Conservation (phyloP, 2,113 vertebrate genomes). For the Myotis yumanensis region DNA sequence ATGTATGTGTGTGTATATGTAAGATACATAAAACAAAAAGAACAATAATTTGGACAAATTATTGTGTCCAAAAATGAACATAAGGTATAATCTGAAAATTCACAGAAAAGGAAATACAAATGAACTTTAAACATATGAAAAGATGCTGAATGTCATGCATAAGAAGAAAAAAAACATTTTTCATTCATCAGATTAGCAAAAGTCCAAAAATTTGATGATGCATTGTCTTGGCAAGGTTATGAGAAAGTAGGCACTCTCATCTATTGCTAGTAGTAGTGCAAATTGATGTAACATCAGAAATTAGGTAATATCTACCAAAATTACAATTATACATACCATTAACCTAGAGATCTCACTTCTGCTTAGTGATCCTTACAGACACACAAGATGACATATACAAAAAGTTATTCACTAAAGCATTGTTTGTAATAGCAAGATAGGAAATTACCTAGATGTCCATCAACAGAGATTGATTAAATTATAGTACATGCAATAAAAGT, state of each 20-base stretch:
- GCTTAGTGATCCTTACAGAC: neutral
- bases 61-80: constrained; percentile 15
- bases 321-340: neutral
- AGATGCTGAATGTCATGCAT: neutral
- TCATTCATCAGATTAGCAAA: constrained; percentile 21
- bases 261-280: neutral
- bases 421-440: neutral
- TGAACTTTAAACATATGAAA: neutral
- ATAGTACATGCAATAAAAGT: neutral
- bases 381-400: neutral
- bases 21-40: neutral
- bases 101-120: constrained; percentile 23
- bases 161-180: neutral
- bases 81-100: neutral
- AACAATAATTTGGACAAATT: neutral
- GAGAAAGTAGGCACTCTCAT: neutral
- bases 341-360: neutral
- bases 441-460: neutral
- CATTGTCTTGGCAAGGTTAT: neutral
- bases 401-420: neutral
- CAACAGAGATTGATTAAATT: neutral
- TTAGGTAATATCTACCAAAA: neutral
- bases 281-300: neutral
- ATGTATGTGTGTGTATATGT: neutral
- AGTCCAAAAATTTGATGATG: neutral